phyloP scores from a whole-genome alignment of 1,140 invertebrate genomes.

The Sycophaga agraensis region DNA sequence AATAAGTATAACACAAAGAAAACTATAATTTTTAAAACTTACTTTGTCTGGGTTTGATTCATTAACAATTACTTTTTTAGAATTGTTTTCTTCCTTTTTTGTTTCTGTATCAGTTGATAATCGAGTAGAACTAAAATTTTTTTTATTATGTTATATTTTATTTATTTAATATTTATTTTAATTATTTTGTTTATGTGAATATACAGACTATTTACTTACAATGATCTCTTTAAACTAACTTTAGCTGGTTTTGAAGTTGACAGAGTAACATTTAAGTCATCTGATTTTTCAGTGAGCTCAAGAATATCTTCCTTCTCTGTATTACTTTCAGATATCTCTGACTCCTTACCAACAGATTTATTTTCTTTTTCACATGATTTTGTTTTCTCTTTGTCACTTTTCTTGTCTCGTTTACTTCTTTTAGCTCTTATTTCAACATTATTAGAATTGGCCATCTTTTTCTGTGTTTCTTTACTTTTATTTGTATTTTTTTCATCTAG shows the following conservation, averaged over 20 bases:
- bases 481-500: conserved; percentile 40
- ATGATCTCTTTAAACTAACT: conserved; percentile 53
- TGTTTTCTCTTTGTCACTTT: neutral
- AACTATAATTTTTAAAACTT: neutral
- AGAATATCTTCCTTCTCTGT: conserved; percentile 28
- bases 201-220: conserved; percentile 45
- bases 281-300: conserved; percentile 29
- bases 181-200: too few relatives aligned
- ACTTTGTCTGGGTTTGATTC: conserved; percentile 44
- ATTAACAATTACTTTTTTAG: conserved; percentile 32
- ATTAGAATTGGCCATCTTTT: conserved; percentile 30
- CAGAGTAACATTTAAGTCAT: conserved; percentile 28
- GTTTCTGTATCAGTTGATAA: conserved; percentile 33
- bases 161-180: conserved; percentile 15
- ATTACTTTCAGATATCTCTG: conserved; percentile 20
- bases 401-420: conserved; percentile 7
- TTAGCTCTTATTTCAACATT: conserved; percentile 7
- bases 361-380: neutral
- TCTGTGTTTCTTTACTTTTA: conserved; percentile 28
- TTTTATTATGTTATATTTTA: neutral
- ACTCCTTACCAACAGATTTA: conserved; percentile 4
- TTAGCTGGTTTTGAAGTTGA: conserved; percentile 45
- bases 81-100: conserved; percentile 32
- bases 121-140: conserved; percentile 35
- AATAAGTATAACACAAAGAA: neutral